Evolutionary conservation across 2,888 invertebrate species (phyloP).

Genomic region (Synergus umbraculus): DNA sequence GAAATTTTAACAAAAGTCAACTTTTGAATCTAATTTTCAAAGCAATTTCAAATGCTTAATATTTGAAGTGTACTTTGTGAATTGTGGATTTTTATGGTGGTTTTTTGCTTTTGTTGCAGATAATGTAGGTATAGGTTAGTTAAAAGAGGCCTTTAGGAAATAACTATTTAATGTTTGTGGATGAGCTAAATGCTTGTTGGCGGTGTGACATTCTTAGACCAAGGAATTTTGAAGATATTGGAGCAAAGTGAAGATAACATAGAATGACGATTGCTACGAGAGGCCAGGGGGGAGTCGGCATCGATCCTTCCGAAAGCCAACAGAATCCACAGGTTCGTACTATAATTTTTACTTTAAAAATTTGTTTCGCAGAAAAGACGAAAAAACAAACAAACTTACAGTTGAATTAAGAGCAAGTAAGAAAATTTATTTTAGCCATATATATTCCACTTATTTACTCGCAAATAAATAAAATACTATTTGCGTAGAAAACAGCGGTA

Average conservation of each 20-base stretch:
- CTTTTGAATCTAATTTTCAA: too few relatives aligned
- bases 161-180: slow-evolving; percentile 76
- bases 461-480: too few relatives aligned
- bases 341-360: neutral
- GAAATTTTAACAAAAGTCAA: too few relatives aligned
- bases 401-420: too few relatives aligned
- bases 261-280: slow-evolving; percentile 83
- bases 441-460: too few relatives aligned
- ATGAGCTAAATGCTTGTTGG: slow-evolving; percentile 73
- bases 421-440: too few relatives aligned
- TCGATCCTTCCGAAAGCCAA: slow-evolving; percentile 80
- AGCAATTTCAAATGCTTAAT: too few relatives aligned
- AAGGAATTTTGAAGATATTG: slow-evolving; percentile 65
- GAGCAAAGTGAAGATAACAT: slow-evolving; percentile 67
- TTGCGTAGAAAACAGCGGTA: too few relatives aligned
- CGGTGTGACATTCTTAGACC: slow-evolving; percentile 70
- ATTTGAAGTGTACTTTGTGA: neutral
- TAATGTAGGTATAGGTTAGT: slow-evolving; percentile 76
- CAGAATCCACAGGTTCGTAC: slow-evolving; percentile 73
- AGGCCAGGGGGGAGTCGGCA: slow-evolving; percentile 81
- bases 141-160: slow-evolving; percentile 75
- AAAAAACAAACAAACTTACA: too few relatives aligned
- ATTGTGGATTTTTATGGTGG: slow-evolving; percentile 5
- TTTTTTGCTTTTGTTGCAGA: slow-evolving; percentile 68
- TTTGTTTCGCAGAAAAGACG: neutral